phyloP scores from a whole-genome alignment of 2,113 vertebrate species.

The Barnardius zonarius region DNA sequence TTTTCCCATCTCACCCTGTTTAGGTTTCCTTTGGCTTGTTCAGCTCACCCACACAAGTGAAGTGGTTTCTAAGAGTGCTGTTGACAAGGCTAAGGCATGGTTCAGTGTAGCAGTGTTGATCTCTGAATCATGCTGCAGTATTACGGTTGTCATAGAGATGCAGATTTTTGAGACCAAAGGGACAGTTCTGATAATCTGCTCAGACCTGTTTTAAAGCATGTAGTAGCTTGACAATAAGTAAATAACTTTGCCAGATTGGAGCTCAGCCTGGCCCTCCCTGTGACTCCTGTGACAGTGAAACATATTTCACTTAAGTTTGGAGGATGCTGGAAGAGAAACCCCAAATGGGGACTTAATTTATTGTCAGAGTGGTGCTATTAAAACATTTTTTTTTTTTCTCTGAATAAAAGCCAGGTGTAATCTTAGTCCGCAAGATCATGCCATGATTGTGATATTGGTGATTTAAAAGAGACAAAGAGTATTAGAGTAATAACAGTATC shows the following conservation, averaged over 20 bases:
- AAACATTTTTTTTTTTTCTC: background rate
- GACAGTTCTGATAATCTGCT: background rate
- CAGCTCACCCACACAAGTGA: background rate
- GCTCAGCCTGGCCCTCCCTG: background rate
- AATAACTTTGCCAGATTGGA: background rate
- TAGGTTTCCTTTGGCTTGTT: background rate
- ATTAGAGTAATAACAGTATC: background rate
- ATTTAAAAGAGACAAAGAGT: background rate
- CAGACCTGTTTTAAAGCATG: background rate
- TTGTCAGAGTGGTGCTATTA: background rate
- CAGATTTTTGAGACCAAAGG: slow-evolving; percentile 12
- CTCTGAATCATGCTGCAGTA: slow-evolving; percentile 20
- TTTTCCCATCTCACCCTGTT: background rate
- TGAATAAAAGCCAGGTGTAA: background rate
- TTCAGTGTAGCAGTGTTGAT: background rate
- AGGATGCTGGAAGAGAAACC: background rate
- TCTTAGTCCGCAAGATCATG: background rate
- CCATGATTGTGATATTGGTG: background rate
- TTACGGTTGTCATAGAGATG: slow-evolving; percentile 49
- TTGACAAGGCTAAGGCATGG: background rate
- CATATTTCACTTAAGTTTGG: background rate
- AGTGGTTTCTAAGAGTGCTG: background rate
- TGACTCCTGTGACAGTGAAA: background rate
- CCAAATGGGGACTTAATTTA: background rate
- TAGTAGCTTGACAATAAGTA: background rate